Base-by-base conservation (phyloP, 2,888 invertebrate species). In the Ypsolopha scabrella region DNA sequence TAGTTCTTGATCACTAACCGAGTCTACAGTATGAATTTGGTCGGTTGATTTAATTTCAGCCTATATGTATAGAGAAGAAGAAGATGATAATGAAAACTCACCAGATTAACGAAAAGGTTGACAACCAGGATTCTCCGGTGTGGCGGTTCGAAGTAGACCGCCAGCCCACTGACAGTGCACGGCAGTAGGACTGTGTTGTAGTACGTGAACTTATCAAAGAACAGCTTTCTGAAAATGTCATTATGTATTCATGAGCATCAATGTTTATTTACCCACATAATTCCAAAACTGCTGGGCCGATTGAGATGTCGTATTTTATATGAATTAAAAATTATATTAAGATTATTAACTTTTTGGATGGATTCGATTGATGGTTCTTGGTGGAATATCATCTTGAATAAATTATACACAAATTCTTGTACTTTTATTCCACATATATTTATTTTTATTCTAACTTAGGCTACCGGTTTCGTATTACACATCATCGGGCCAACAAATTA, bases 91-190 rank as follows among this genome's bases (percentile, higher is more conserved):
- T 24, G 2, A 24, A 24, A 24, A 64, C 79, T 74, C 65, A 87
- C 87, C 80, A 87, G 66, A 64, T 87, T 87, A 6, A 82, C 83
- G 64, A 87, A 87, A 3, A 87, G 62, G 57, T 85, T 87, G 53
- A 81, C 66, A 1, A 87, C 87, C 60, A 87, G 61, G 0, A 83
- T 73, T 68, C 87, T 78, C 63, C 87, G 67, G 57, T 83, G 74
- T 0, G 87, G 86, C 0, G 87, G 87, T 54, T 87, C 87, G 51
- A 80, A 85, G 61, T 77, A 87, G 0, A 87, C 74, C 0, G 86
- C 86, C 8, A 81, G 55, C 0, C 87, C 87, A 53, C 86, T 86
- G 10, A 87, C 60, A 1, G 86, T 82, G 51, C 81, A 85, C 8
- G 87, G 87, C 51, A 87, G 60, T 11, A 87, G 59, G 1, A 87